phyloP scores from a whole-genome alignment of 1,140 invertebrate species.

The Drosophila repleta region DNA sequence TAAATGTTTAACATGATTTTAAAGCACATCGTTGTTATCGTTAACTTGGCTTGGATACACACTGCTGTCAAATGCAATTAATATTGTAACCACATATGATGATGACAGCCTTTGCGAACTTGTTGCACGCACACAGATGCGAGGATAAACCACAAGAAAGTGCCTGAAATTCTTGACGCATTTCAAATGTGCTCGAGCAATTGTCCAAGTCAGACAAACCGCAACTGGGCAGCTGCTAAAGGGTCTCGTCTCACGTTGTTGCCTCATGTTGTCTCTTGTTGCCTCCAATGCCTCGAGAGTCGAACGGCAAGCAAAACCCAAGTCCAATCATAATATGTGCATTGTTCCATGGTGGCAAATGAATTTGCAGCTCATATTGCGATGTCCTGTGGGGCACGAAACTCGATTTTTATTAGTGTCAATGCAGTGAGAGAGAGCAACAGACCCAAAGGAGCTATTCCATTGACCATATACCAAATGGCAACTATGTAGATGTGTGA shows the following conservation, averaged over 20 bases:
- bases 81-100: conserved; percentile 25
- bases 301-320: neutral
- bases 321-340: conserved; percentile 29
- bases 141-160: conserved; percentile 10
- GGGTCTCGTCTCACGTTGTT: neutral
- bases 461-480: conserved; percentile 33
- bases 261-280: conserved; percentile 23
- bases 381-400: conserved; percentile 33
- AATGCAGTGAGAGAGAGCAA: conserved; percentile 27
- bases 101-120: conserved; percentile 22
- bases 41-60: neutral
- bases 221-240: conserved; percentile 23
- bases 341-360: conserved; percentile 41
- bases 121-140: conserved; percentile 37
- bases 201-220: conserved; percentile 8
- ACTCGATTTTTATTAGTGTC: conserved; percentile 52
- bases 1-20: neutral
- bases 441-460: conserved; percentile 33
- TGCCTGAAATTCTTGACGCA: conserved; percentile 29
- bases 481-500: conserved; percentile 5
- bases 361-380: conserved; percentile 52
- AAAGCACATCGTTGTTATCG: no score
- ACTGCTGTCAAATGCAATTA: conserved; percentile 25
- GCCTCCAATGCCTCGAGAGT: conserved; percentile 6
- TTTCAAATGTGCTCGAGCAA: conserved; percentile 21